These are phyloP conservation scores for Lutraria lutraria DNA, from an alignment of 2,888 invertebrate species.

Conservation along the genomic window DNA sequence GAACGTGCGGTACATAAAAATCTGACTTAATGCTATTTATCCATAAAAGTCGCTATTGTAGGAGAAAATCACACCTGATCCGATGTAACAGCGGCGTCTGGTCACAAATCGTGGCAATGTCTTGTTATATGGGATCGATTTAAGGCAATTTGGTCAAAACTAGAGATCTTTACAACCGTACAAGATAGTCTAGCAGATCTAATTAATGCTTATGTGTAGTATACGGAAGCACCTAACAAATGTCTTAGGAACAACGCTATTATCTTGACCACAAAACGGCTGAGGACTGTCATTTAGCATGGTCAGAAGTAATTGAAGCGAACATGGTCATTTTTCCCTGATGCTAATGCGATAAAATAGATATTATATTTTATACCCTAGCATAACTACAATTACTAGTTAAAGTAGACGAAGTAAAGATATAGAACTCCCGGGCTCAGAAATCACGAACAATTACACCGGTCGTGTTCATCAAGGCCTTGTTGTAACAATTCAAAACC, in stretches of 20 bases:
- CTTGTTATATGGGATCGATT: constrained; percentile 20
- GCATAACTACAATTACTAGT: too few species aligned
- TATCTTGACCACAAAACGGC: not conserved
- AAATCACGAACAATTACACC: too few species aligned
- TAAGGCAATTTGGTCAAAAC: not conserved
- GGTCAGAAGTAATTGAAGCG: not conserved
- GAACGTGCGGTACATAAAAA: too few species aligned
- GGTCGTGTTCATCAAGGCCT: too few species aligned
- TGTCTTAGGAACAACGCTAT: not conserved
- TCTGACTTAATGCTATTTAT: not conserved
- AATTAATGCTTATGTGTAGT: constrained; percentile 8
- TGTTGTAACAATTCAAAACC: too few species aligned
- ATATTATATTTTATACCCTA: too few species aligned
- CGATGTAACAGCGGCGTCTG: not conserved
- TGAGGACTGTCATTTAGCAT: not conserved
- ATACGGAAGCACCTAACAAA: not conserved
- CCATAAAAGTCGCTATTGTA: not conserved
- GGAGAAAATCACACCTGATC: not conserved
- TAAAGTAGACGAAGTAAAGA: too few species aligned
- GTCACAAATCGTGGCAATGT: constrained; percentile 9
- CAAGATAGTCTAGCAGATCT: not conserved
- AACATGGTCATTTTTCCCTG: not conserved
- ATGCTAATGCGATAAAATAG: not conserved
- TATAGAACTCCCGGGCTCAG: too few species aligned
- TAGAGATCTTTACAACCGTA: not conserved